A percentile compares a stretch with the other conserved stretches of the same genome.
phyloP scores from a whole-genome alignment of 2,888 invertebrate species.

The Mimachlamys varia region DNA sequence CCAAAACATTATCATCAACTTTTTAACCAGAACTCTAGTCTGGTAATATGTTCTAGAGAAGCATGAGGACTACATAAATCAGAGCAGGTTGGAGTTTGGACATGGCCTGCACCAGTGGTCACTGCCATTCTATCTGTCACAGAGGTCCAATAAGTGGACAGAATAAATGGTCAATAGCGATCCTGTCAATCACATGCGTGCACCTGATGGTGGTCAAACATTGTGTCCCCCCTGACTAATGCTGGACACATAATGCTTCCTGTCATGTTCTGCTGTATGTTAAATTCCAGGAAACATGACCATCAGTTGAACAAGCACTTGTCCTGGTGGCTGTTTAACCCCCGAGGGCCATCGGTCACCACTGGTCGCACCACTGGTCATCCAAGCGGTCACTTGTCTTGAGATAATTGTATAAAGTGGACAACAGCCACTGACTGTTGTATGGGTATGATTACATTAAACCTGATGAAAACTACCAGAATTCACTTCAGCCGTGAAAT shows the following conservation, averaged over 20 bases:
- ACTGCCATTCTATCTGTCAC: background rate
- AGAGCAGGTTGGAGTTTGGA: background rate
- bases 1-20: too few relatives aligned
- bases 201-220: constrained; percentile 31
- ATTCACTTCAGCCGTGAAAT: constrained; percentile 1
- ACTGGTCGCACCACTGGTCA: constrained; percentile 26
- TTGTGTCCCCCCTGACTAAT: background rate
- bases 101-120: background rate
- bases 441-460: constrained; percentile 1
- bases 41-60: background rate
- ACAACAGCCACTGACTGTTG: background rate
- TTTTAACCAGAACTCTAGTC: too few relatives aligned
- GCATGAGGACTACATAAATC: background rate
- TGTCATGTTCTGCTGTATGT: constrained; percentile 24
- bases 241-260: constrained; percentile 16
- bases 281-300: constrained; percentile 10
- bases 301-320: background rate
- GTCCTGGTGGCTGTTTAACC: constrained; percentile 14
- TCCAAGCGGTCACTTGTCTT: constrained; percentile 31
- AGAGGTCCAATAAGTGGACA: background rate
- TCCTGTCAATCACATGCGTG: background rate
- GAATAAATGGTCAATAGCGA: background rate
- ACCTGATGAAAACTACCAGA: constrained; percentile 18
- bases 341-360: constrained; percentile 1
- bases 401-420: constrained; percentile 31